phyloP scores from a whole-genome alignment of 2,797 vertebrate genomes.

The Apogon talboti region DNA sequence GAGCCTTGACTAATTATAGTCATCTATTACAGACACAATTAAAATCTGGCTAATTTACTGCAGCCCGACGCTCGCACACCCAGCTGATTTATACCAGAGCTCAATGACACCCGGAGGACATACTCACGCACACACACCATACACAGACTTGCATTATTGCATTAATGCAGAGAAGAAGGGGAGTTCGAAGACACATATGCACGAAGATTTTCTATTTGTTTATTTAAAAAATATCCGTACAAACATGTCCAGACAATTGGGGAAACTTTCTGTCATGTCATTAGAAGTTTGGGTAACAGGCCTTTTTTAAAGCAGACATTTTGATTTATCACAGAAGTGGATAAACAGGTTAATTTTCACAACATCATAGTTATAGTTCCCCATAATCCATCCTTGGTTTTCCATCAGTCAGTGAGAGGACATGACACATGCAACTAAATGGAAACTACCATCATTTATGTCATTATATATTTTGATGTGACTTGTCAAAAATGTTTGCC shows the following conservation, averaged over 20 bases:
- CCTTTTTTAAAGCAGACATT: background rate
- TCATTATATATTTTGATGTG: too few relatives aligned
- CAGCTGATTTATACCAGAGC: constrained; percentile 81
- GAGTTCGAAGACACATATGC: constrained; percentile 20
- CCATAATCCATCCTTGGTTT: too few relatives aligned
- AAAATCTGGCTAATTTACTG: constrained; percentile 83
- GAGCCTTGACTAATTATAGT: constrained; percentile 83
- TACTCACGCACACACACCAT: constrained; percentile 22
- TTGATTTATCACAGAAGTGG: background rate
- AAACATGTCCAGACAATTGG: background rate
- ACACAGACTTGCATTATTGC: constrained; percentile 20
- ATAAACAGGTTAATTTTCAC: too few relatives aligned
- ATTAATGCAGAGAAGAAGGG: background rate
- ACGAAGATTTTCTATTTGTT: background rate
- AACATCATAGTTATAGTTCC: too few relatives aligned
- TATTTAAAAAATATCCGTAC: constrained; percentile 9
- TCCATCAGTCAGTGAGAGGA: too few relatives aligned
- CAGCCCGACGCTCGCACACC: constrained; percentile 72
- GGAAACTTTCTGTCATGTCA: too few relatives aligned
- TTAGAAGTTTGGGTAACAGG: background rate
- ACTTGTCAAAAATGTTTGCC: too few relatives aligned
- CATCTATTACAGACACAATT: constrained; percentile 85
- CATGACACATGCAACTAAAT: too few relatives aligned
- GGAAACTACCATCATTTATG: too few relatives aligned
- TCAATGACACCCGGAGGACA: constrained; percentile 84